Base-by-base conservation (phyloP, 2,888 invertebrate species). In the Stenotaenia linearis region DNA sequence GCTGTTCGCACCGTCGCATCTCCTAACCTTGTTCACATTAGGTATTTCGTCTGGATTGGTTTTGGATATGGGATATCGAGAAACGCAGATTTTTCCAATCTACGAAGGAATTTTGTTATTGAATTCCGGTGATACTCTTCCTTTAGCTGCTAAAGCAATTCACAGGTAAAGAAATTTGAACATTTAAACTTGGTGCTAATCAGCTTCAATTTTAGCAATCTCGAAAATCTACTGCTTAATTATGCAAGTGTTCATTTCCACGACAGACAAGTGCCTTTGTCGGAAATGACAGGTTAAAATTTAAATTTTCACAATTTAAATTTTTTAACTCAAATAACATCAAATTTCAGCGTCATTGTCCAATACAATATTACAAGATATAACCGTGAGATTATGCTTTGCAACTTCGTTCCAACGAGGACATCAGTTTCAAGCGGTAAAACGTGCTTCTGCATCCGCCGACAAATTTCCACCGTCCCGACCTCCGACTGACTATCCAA, bases 51-150 rank as follows among this genome's bases (percentile, higher is more conserved):
- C 93, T 0, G 94, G 91, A 23, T 88, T 98, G 2, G 93, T 98
- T 18, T 83, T 98, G 74, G 94, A 96, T 85, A 89, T 97, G 28
- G 98, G 98, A 0, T 95, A 93, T 83, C 88, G 89, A 69, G 98
- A 98, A 87, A 92, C 93, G 0, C 90, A 87, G 80, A 90, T 92
- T 15, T 90, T 95, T 84, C 95, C 95, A 81, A 91, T 97, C 83
- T 96, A 92, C 84, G 93, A 95, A 87, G 93, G 96, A 1, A 91
- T 94, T 77, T 94, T 96, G 56, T 90, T 97, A 80, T 88, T 98
- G 69, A 91, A 91, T 84, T 93, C 95, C 1, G 86, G 95, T 89
- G 93, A 96, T 86, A 90, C 93, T 75, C 89, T 92, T 83, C 92
- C 95, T 61, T 88, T 94, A 50, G 97, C 91, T 12, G 91, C 92